Evolutionary conservation across 1,140 invertebrate genomes (phyloP).

Genomic region (Ericerus pela): DNA sequence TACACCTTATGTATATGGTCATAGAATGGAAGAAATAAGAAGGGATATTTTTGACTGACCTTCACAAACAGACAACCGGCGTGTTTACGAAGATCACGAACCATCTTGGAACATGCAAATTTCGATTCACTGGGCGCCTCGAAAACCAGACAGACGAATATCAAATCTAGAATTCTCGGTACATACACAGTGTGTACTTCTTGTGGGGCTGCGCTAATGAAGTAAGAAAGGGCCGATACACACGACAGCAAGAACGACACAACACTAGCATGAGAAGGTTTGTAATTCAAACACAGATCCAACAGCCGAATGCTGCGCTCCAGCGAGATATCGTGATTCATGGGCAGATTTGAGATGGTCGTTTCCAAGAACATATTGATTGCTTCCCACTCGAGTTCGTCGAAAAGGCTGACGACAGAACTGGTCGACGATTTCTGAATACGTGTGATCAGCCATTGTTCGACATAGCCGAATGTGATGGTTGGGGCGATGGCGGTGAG

Average conservation of each 20-base stretch:
- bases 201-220: constrained; percentile 69
- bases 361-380: constrained; percentile 48
- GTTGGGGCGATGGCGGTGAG: constrained; percentile 62
- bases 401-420: constrained; percentile 34
- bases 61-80: constrained; percentile 80
- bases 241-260: constrained; percentile 69
- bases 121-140: constrained; percentile 42
- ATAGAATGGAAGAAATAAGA: constrained; percentile 70
- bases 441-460: constrained; percentile 59
- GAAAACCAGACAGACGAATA: constrained; percentile 66
- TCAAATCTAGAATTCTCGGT: constrained; percentile 67
- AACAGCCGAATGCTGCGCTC: constrained; percentile 50
- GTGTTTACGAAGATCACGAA: constrained; percentile 71
- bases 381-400: constrained; percentile 76
- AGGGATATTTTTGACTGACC: constrained; percentile 69
- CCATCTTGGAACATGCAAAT: constrained; percentile 46
- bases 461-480: constrained; percentile 65
- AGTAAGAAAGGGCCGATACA: constrained; percentile 78
- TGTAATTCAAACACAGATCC: constrained; percentile 55
- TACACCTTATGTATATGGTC: constrained; percentile 63
- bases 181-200: constrained; percentile 39
- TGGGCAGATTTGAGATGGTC: constrained; percentile 56
- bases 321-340: constrained; percentile 45
- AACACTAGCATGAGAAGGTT: constrained; percentile 58
- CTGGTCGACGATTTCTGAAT: constrained; percentile 38